phyloP scores from a whole-genome alignment of 2,797 vertebrate genomes.

The Sebastes nivosus region DNA sequence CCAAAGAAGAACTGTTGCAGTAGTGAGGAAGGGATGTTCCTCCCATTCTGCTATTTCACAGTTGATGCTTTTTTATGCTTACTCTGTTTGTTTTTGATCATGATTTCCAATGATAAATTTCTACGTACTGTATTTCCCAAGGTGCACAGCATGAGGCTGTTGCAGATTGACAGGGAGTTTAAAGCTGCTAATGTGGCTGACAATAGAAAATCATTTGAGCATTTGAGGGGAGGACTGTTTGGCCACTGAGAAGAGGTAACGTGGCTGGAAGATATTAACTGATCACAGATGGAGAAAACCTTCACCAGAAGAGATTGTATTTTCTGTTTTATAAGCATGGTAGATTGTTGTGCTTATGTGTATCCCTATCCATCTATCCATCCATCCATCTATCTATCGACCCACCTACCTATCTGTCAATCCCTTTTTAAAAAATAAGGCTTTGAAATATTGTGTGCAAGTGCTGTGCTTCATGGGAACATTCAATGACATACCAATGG shows the following conservation, averaged over 20 bases:
- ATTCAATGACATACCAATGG: not conserved
- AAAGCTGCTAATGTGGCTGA: constrained; percentile 59
- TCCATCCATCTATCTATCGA: not conserved
- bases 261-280: constrained; percentile 52
- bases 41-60: constrained; percentile 29
- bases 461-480: not conserved
- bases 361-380: not conserved
- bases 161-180: constrained; percentile 60
- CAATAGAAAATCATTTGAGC: constrained; percentile 45
- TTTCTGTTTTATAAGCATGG: not conserved
- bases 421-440: not conserved
- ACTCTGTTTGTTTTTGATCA: constrained; percentile 55
- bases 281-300: constrained; percentile 39
- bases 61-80: constrained; percentile 37
- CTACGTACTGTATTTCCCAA: constrained; percentile 59
- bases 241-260: constrained; percentile 33
- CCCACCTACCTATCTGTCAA: not conserved
- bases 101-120: constrained; percentile 65
- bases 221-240: constrained; percentile 49
- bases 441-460: not conserved
- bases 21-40: constrained; percentile 24
- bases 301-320: not conserved
- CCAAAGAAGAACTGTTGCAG: constrained; percentile 21
- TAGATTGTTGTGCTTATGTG: not conserved
- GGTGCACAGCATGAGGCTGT: constrained; percentile 66